Evolutionary conservation across 2,113 vertebrate genomes (phyloP).

Genomic region (Indri indri): DNA sequence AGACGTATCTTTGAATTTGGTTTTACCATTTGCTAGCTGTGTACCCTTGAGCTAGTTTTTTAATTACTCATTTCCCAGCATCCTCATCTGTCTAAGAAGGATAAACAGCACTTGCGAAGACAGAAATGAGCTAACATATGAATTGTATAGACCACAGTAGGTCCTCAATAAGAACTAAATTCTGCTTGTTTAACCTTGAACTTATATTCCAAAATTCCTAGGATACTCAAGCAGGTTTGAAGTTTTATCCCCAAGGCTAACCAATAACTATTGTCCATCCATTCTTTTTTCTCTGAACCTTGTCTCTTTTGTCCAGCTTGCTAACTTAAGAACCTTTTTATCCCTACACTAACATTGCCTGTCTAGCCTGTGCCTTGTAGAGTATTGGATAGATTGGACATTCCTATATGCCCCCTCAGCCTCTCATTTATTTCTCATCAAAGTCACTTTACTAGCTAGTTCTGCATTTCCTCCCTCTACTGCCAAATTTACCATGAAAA

Average conservation of each 20-base stretch:
- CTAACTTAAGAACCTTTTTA: not conserved
- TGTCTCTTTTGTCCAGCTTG: not conserved
- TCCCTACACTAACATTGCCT: not conserved
- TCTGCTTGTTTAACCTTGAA: not conserved
- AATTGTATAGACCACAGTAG: not conserved
- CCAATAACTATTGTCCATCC: not conserved
- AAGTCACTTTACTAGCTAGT: not conserved
- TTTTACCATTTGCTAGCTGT: not conserved
- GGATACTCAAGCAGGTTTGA: not conserved
- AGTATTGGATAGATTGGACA: not conserved
- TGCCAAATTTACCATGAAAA: not conserved
- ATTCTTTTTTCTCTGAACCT: not conserved
- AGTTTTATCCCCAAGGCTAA: not conserved
- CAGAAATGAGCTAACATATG: not conserved
- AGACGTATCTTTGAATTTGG: not conserved
- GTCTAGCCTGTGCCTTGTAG: not conserved
- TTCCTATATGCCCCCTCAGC: not conserved
- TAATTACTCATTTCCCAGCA: not conserved
- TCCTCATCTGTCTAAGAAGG: not conserved
- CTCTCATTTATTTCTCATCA: not conserved
- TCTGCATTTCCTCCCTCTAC: not conserved
- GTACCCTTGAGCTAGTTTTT: not conserved
- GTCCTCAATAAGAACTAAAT: not conserved
- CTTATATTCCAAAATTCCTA: not conserved
- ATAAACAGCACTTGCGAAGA: not conserved